Evolutionary conservation across 1,140 invertebrate species (phyloP).

Genomic region (Drosophila erecta): DNA sequence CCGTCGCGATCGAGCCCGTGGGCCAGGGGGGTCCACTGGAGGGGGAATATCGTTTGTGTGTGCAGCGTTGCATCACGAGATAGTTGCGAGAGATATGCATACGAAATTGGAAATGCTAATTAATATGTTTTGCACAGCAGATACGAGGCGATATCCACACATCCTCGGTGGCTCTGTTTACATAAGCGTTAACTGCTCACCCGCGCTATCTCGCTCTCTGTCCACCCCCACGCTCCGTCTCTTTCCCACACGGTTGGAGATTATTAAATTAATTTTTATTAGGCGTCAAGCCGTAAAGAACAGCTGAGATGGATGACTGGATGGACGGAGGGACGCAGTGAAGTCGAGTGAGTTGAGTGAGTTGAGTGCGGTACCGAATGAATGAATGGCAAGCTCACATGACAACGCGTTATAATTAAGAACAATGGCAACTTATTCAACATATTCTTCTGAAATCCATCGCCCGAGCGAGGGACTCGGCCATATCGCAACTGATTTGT

Average conservation of each 20-base stretch:
- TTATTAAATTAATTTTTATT: constrained; percentile 83
- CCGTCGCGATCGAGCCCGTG: constrained; percentile 49
- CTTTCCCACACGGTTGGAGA: constrained; percentile 27
- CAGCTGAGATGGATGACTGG: constrained; percentile 60
- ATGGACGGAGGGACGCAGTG: neutral
- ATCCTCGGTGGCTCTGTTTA: constrained; percentile 68
- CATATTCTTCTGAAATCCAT: constrained; percentile 15
- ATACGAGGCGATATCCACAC: constrained; percentile 64
- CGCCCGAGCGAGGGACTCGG: constrained; percentile 11
- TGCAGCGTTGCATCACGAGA: constrained; percentile 79
- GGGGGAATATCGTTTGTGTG: constrained; percentile 41
- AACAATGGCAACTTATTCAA: constrained; percentile 79
- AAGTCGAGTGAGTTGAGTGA: neutral
- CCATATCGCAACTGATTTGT: constrained; percentile 27
- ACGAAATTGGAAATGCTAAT: constrained; percentile 81
- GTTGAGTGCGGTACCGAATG: constrained; percentile 35
- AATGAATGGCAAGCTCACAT: constrained; percentile 81
- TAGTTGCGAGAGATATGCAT: constrained; percentile 75
- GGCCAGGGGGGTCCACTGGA: constrained; percentile 9
- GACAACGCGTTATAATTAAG: constrained; percentile 82
- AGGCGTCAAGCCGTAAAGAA: constrained; percentile 80
- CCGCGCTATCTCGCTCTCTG: constrained; percentile 25
- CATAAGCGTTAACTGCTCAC: constrained; percentile 73
- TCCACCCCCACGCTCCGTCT: neutral
- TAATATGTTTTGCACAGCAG: constrained; percentile 81